These are phyloP conservation scores for Drosophila pseudotakahashii DNA, from an alignment of 2,888 invertebrate genomes.

Conservation along the genomic window DNA sequence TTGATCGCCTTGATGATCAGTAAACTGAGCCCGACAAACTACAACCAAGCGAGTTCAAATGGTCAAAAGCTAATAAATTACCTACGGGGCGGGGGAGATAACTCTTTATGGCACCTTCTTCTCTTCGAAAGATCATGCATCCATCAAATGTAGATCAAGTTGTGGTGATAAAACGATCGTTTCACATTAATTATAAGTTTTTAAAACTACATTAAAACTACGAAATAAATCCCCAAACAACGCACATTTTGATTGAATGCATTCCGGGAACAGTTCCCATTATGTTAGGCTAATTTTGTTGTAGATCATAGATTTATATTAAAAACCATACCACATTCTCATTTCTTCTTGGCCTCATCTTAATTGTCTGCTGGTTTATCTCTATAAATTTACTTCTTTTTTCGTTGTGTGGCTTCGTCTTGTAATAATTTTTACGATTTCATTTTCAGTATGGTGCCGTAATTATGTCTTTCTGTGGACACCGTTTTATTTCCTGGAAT, in stretches of 20 bases:
- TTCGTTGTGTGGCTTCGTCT: slow-evolving; percentile 15
- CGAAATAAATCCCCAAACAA: slow-evolving; percentile 45
- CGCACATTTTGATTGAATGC: slow-evolving; percentile 75
- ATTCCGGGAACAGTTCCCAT: slow-evolving; percentile 74
- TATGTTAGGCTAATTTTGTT: slow-evolving; percentile 71
- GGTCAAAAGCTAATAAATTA: slow-evolving; percentile 74
- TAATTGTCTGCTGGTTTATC: slow-evolving; percentile 32
- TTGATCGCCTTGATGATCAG: slow-evolving; percentile 64
- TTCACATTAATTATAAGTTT: slow-evolving; percentile 79
- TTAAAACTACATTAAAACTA: slow-evolving; percentile 66
- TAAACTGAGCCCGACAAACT: slow-evolving; percentile 72
- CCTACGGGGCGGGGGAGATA: slow-evolving; percentile 30
- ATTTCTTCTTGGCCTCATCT: slow-evolving; percentile 10
- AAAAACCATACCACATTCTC: slow-evolving; percentile 1
- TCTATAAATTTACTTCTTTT: slow-evolving; percentile 36
- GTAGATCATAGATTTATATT: slow-evolving; percentile 46
- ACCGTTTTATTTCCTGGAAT: slow-evolving; percentile 46
- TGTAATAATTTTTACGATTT: slow-evolving; percentile 46
- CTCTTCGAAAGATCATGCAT: slow-evolving; percentile 19
- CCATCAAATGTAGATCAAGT: slow-evolving; percentile 70
- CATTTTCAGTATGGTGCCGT: slow-evolving; percentile 47
- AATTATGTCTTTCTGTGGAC: slow-evolving; percentile 58
- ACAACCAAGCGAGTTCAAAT: slow-evolving; percentile 45
- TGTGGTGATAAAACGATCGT: slow-evolving; percentile 67
- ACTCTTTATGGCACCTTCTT: slow-evolving; percentile 65